A percentile compares a stretch with the other conserved stretches of the same genome.
These are phyloP conservation scores for Corbicula japonica DNA, from an alignment of 2,888 invertebrate species.

Conservation along the genomic window DNA sequence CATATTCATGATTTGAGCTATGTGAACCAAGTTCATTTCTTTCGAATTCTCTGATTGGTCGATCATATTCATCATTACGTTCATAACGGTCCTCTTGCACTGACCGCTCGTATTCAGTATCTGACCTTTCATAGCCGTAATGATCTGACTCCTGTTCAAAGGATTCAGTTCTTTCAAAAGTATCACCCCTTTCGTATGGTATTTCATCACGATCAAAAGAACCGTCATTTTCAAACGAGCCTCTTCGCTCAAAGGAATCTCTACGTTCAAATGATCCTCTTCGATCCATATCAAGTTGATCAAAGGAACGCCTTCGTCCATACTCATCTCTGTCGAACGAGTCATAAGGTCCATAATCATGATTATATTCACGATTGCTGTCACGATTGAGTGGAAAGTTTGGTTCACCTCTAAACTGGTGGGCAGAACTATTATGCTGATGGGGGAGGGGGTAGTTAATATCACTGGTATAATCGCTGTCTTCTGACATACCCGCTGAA, in stretches of 20 bases:
- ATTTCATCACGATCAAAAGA: slow-evolving; percentile 86
- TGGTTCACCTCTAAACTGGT: slow-evolving; percentile 89
- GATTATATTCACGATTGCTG: slow-evolving; percentile 87
- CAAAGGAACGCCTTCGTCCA: slow-evolving; percentile 54
- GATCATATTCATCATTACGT: slow-evolving; percentile 44
- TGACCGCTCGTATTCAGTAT: slow-evolving; percentile 53
- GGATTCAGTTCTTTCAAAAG: slow-evolving; percentile 60
- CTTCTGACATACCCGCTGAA: slow-evolving; percentile 93
- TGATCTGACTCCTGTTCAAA: slow-evolving; percentile 64
- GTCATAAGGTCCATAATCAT: slow-evolving; percentile 70
- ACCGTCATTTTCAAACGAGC: slow-evolving; percentile 64
- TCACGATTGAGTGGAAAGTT: slow-evolving; percentile 86
- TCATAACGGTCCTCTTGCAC: slow-evolving; percentile 42
- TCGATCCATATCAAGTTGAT: slow-evolving; percentile 40
- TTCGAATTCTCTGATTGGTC: slow-evolving; percentile 54
- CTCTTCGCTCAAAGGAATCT: slow-evolving; percentile 56
- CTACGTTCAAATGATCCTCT: slow-evolving; percentile 58
- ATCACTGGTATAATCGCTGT: slow-evolving; percentile 98
- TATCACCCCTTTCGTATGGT: slow-evolving; percentile 51
- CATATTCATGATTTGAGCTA: slow-evolving; percentile 62
- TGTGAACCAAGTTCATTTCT: slow-evolving; percentile 55
- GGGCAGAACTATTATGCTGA: slow-evolving; percentile 96
- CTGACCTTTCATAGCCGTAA: slow-evolving; percentile 40
- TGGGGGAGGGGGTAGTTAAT: slow-evolving; percentile 93
- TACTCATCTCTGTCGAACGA: slow-evolving; percentile 66